A percentile compares a stretch with the other conserved stretches of the same genome.
These are phyloP conservation scores for Arrhamphus sclerolepis DNA, from an alignment of 2,797 vertebrate genomes.

Conservation along the genomic window DNA sequence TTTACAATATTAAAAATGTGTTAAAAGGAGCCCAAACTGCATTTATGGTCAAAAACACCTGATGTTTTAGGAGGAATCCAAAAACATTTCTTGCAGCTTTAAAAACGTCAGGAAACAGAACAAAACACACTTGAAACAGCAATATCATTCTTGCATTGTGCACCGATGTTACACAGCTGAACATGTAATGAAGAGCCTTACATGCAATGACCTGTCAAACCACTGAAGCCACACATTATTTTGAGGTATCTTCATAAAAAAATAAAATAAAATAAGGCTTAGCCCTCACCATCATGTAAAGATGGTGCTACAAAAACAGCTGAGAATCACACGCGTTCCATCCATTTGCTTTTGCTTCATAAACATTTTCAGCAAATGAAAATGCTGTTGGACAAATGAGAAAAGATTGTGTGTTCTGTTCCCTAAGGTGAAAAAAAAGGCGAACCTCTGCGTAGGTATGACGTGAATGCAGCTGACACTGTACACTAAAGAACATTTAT, in stretches of 20 bases:
- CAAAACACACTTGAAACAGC: slow-evolving; percentile 10
- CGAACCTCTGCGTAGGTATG: neutral
- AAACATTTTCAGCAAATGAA: neutral
- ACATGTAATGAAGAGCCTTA: neutral
- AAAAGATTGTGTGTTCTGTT: slow-evolving; percentile 8
- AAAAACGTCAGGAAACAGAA: slow-evolving; percentile 26
- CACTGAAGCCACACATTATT: slow-evolving; percentile 31
- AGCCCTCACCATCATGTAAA: neutral
- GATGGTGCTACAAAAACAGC: neutral
- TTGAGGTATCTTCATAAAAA: neutral
- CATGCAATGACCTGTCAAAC: neutral
- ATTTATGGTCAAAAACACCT: too few species aligned
- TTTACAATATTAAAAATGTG: slow-evolving; percentile 1
- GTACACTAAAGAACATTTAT: slow-evolving; percentile 8
- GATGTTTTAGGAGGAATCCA: slow-evolving; percentile 2
- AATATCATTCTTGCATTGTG: neutral
- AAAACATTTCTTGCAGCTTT: slow-evolving; percentile 35
- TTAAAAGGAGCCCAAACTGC: too few species aligned
- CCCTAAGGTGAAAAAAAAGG: slow-evolving; percentile 5
- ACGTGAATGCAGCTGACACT: slow-evolving; percentile 11
- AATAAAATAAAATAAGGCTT: too few species aligned
- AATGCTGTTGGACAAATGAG: neutral
- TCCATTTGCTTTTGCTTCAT: slow-evolving; percentile 1
- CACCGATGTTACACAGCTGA: neutral
- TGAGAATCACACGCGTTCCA: too few species aligned